Evolutionary conservation across 2,888 invertebrate species (phyloP).

Genomic region (Tillus elongatus): DNA sequence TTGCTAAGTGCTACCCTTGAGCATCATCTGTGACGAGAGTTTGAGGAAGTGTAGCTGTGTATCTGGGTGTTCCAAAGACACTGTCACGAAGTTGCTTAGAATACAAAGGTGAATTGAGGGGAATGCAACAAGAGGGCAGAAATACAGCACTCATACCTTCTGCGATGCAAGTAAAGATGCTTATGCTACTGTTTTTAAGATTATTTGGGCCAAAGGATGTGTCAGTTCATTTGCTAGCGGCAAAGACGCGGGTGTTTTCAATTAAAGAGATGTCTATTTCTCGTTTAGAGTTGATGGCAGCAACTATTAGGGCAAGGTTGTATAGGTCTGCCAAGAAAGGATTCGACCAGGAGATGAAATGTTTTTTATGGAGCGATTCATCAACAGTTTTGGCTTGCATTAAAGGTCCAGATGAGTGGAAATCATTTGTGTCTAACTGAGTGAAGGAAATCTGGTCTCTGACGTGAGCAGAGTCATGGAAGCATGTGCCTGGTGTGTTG

Average conservation of each 20-base stretch:
- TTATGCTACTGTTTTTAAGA: conserved; percentile 26
- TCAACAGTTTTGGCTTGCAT: conserved; percentile 27
- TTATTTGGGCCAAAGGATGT: conserved; percentile 13
- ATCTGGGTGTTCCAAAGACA: background rate
- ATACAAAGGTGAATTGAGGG: conserved; percentile 20
- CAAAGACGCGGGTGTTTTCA: conserved; percentile 26
- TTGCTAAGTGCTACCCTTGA: conserved; percentile 6
- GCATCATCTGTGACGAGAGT: background rate
- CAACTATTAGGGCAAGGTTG: conserved; percentile 24
- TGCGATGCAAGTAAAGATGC: conserved; percentile 25
- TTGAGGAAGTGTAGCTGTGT: background rate
- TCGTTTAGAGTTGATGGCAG: conserved; percentile 26
- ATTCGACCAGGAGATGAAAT: conserved; percentile 13
- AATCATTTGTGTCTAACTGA: conserved; percentile 26
- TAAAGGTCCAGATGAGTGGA: conserved; percentile 21
- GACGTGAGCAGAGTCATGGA: conserved; percentile 19
- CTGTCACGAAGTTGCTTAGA: conserved; percentile 15
- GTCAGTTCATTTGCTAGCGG: conserved; percentile 20
- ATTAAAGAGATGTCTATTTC: conserved; percentile 25
- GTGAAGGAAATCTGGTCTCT: conserved; percentile 25
- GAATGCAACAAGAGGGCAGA: conserved; percentile 10
- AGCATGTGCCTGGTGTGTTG: conserved; percentile 26
- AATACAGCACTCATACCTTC: conserved; percentile 25
- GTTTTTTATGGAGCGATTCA: conserved; percentile 27
- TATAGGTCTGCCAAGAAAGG: conserved; percentile 13